These are phyloP conservation scores for Platyscapa corneri DNA, from an alignment of 1,140 invertebrate species.

Conservation along the genomic window DNA sequence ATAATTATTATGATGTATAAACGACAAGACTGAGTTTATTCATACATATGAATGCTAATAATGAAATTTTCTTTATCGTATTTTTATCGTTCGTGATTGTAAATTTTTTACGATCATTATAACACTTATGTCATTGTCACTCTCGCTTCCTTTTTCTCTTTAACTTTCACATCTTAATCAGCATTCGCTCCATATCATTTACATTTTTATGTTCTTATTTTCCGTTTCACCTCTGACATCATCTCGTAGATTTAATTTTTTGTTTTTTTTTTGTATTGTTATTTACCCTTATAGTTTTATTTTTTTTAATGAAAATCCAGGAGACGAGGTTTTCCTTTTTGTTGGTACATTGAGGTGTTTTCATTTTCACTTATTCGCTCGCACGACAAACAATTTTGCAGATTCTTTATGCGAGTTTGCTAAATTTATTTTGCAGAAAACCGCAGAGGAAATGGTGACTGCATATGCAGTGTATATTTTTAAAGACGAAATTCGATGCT, in stretches of 20 bases:
- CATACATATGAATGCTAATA: constrained; percentile 37
- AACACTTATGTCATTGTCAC: constrained; percentile 35
- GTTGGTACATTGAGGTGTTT: constrained; percentile 26
- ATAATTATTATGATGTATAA: constrained; percentile 31
- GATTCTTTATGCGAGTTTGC: background rate
- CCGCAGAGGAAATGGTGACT: background rate
- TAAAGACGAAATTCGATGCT: background rate
- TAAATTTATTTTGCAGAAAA: background rate
- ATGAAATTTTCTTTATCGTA: constrained; percentile 15
- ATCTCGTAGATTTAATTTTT: constrained; percentile 69
- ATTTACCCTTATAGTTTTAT: background rate
- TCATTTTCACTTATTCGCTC: constrained; percentile 61
- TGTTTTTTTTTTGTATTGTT: background rate
- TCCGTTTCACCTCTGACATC: constrained; percentile 58
- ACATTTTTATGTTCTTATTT: constrained; percentile 17
- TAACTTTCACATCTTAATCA: constrained; percentile 37
- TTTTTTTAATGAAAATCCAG: constrained; percentile 63
- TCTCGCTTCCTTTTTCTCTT: constrained; percentile 36
- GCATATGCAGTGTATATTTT: background rate
- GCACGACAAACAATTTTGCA: constrained; percentile 65
- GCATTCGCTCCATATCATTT: constrained; percentile 9
- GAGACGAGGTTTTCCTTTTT: constrained; percentile 65
- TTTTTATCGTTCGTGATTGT: constrained; percentile 36
- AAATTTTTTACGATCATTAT: constrained; percentile 41
- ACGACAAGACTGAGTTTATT: constrained; percentile 19